A percentile compares a stretch with the other conserved stretches of the same genome.
These are phyloP conservation scores for Propithecus perrieri DNA, from an alignment of 2,797 vertebrate species.

Conservation along the genomic window DNA sequence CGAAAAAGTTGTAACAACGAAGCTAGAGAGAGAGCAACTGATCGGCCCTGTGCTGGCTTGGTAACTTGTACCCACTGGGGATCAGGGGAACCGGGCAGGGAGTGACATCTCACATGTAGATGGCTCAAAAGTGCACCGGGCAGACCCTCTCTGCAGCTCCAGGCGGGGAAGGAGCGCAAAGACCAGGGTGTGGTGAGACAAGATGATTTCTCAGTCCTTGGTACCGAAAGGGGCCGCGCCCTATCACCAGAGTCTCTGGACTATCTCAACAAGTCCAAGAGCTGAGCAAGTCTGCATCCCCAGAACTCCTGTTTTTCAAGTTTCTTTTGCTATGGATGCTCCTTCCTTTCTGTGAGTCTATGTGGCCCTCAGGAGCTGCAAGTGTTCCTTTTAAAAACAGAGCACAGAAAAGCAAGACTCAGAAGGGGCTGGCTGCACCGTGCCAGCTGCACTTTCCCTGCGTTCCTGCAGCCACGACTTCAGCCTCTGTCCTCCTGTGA, in stretches of 20 bases:
- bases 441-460: not conserved
- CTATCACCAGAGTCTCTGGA: not conserved
- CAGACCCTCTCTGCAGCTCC: not conserved
- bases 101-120: constrained; percentile 31
- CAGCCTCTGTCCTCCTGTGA: not conserved
- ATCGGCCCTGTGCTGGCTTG: not conserved
- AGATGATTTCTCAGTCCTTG: not conserved
- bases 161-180: accelerated
- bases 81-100: not conserved
- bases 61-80: not conserved
- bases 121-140: constrained; percentile 54
- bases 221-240: not conserved
- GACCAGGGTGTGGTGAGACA: not conserved
- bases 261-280: not conserved
- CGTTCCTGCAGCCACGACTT: not conserved
- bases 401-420: not conserved
- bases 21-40: constrained; percentile 50
- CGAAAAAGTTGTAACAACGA: constrained; percentile 68
- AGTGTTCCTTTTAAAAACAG: not conserved
- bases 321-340: not conserved
- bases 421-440: not conserved
- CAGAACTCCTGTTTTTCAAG: not conserved
- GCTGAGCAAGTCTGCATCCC: not conserved
- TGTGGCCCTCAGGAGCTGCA: accelerated
- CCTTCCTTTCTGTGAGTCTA: not conserved